Percentiles rank a stretch among this genome's conserved stretches.
Evolutionary conservation across 2,888 invertebrate genomes (phyloP).

Genomic region (Mallateleia sp.): DNA sequence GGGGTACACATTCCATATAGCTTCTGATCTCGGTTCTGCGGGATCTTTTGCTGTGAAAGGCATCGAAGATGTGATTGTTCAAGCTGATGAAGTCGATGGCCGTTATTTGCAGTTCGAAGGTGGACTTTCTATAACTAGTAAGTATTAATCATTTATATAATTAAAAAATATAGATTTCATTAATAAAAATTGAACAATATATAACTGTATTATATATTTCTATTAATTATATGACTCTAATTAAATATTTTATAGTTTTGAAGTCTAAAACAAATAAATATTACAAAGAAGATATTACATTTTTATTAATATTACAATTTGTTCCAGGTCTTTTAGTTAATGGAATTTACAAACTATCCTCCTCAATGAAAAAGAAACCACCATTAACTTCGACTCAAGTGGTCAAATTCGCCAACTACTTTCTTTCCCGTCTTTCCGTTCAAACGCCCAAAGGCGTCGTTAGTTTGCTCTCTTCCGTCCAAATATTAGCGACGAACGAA

Average conservation of each 20-base stretch:
- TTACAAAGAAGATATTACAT: too few species aligned
- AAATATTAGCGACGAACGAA: slow-evolving; percentile 93
- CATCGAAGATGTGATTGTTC: slow-evolving; percentile 97
- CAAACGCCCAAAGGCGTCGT: slow-evolving; percentile 96
- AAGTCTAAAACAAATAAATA: too few species aligned
- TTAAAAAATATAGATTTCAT: not conserved
- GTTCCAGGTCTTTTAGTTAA: slow-evolving; percentile 91
- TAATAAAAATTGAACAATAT: too few species aligned
- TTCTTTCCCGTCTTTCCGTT: slow-evolving; percentile 96
- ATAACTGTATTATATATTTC: too few species aligned
- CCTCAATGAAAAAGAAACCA: slow-evolving; percentile 92
- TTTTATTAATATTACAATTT: not conserved
- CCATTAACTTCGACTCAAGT: slow-evolving; percentile 95
- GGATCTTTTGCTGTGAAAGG: slow-evolving; percentile 93
- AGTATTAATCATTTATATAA: slow-evolving; percentile 66
- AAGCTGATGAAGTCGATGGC: slow-evolving; percentile 98
- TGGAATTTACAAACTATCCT: slow-evolving; percentile 92
- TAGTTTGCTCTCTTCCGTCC: slow-evolving; percentile 94
- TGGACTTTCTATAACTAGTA: slow-evolving; percentile 94
- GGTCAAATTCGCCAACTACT: slow-evolving; percentile 97
- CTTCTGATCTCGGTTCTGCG: slow-evolving; percentile 93
- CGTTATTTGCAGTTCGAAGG: slow-evolving; percentile 97
- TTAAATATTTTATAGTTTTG: too few species aligned
- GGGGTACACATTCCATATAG: slow-evolving; percentile 96
- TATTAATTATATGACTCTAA: too few species aligned